Percentiles rank a stretch among this genome's conserved stretches.
Conservation (phyloP, 2,888 invertebrate genomes). For the Agrotis clavis region DNA sequence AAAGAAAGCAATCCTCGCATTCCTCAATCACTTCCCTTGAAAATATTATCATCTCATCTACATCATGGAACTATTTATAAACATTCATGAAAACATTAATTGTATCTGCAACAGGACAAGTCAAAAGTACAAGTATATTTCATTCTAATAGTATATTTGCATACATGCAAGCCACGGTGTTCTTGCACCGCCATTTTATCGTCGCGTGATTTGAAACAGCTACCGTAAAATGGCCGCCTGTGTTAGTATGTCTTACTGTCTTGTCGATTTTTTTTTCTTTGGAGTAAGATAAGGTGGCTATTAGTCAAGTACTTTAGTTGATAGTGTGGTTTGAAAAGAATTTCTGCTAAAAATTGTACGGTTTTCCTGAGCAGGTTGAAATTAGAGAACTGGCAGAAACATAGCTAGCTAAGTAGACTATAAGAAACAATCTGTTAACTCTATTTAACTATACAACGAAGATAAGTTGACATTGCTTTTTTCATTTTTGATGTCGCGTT, state of each 20-base stretch:
- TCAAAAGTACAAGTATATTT: constrained; percentile 45
- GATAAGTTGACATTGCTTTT: too few species aligned
- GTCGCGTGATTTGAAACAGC: constrained; percentile 74
- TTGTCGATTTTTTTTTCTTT: constrained; percentile 18
- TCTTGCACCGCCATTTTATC: constrained; percentile 51
- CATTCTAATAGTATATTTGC: constrained; percentile 61
- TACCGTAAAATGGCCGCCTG: constrained; percentile 58
- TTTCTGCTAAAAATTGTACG: not conserved
- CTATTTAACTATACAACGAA: too few species aligned
- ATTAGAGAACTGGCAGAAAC: too few species aligned
- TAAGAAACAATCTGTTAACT: too few species aligned
- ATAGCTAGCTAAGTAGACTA: too few species aligned
- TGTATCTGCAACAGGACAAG: constrained; percentile 34
- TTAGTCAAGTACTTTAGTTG: constrained; percentile 4
- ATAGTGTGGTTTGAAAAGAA: not conserved
- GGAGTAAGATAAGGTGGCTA: constrained; percentile 8
- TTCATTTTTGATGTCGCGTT: too few species aligned
- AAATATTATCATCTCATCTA: constrained; percentile 27
- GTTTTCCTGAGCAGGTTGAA: not conserved
- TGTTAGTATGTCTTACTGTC: constrained; percentile 36
- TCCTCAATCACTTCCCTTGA: constrained; percentile 13
- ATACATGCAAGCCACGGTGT: constrained; percentile 55
- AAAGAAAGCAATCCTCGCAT: not conserved
- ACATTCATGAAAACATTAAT: constrained; percentile 51
- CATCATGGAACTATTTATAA: constrained; percentile 33